phyloP scores from a whole-genome alignment of 2,113 vertebrate species.

The Lepus americanus region DNA sequence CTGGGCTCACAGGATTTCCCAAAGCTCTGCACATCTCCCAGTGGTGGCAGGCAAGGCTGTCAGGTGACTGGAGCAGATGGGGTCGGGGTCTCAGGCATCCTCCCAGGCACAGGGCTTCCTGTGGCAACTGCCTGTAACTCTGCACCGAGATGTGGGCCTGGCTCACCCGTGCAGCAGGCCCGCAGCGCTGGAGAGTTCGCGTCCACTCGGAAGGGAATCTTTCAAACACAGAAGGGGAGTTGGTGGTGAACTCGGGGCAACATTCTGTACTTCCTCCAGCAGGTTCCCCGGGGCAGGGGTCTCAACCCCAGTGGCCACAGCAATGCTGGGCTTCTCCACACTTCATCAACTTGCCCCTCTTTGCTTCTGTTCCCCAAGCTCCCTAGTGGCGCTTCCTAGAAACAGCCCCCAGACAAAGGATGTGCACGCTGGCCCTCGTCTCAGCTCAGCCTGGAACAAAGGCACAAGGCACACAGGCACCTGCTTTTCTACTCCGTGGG shows the following conservation, averaged over 20 bases:
- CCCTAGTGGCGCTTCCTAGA: neutral
- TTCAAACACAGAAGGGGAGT: neutral
- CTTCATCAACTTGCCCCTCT: neutral
- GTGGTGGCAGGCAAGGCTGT: too few species aligned
- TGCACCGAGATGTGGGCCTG: neutral
- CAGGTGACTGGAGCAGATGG: neutral
- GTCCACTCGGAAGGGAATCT: neutral
- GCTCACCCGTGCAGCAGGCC: neutral
- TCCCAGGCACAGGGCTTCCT: neutral
- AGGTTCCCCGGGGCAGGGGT: too few species aligned
- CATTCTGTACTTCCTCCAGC: neutral
- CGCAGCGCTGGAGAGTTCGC: neutral
- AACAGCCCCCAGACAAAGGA: neutral
- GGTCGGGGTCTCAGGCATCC: neutral
- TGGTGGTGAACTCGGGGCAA: too few species aligned
- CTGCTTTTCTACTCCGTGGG: neutral
- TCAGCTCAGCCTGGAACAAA: neutral
- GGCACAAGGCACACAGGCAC: neutral
- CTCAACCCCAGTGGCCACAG: neutral
- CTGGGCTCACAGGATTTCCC: neutral
- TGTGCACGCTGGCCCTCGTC: neutral
- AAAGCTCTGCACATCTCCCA: neutral
- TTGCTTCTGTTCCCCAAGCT: neutral
- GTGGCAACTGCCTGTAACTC: neutral
- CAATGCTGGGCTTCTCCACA: fast-evolving